Evolutionary conservation across 2,113 vertebrate genomes (phyloP).

Genomic region (Pithys albifrons): DNA sequence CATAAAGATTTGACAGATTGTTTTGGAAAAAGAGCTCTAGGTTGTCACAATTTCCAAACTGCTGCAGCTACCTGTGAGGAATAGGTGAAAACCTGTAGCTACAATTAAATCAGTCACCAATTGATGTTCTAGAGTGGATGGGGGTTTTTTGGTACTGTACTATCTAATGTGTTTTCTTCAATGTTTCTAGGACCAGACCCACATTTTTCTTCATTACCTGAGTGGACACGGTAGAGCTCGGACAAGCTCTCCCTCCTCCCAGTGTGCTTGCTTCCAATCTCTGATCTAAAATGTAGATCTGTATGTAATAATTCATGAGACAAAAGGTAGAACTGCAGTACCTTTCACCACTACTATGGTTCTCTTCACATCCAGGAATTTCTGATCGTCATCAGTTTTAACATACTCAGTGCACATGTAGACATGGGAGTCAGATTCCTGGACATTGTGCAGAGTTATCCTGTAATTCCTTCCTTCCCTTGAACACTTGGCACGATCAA

Average conservation of each 20-base stretch:
- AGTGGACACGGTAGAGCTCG: neutral
- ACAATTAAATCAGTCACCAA: neutral
- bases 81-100: neutral
- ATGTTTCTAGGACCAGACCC: neutral
- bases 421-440: slow-evolving; percentile 6
- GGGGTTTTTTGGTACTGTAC: neutral
- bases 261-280: neutral
- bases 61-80: neutral
- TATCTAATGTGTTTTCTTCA: neutral
- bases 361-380: neutral
- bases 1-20: neutral
- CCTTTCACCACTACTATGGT: slow-evolving; percentile 35
- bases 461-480: neutral
- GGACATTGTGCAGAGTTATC: neutral
- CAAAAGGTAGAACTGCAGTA: neutral
- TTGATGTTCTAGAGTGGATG: neutral
- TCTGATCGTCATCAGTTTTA: fast-evolving
- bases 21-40: neutral
- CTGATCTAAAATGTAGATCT: neutral
- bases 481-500: neutral
- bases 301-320: neutral
- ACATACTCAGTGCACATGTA: neutral
- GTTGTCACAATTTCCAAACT: neutral
- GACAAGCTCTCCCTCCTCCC: neutral
- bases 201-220: neutral